Base-by-base conservation (phyloP, 2,888 invertebrate genomes). In the Amphipoea lucens region DNA sequence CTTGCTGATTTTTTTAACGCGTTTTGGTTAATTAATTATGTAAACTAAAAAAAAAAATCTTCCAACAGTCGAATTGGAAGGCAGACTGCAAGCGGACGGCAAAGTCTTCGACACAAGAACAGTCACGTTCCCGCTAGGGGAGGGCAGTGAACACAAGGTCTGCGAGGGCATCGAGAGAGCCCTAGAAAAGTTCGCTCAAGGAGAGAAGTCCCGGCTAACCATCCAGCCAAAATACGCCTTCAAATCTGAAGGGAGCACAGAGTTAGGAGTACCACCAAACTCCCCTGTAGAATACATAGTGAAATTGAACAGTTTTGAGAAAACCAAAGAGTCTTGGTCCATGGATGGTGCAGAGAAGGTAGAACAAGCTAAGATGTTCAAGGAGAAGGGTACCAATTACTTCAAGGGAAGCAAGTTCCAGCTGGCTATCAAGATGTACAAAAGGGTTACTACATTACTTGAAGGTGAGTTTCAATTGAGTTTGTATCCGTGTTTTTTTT, bases 331-430 rank as follows among this genome's bases (percentile, higher is more conserved):
- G 87, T 94, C 90, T 0, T 99, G 99, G 99, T 97, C 98, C 67
- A 97, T 99, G 97, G 98, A 98, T 82, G 97, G 97, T 0, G 94
- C 97, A 0, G 98, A 99, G 94, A 98, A 98, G 92, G 89, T 99
- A 11, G 98, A 98, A 79, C 98, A 98, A 92, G 98, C 98, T 0
- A 98, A 98, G 93, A 96, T 98, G 23, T 98, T 98, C 85, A 99
- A 99, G 95, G 98, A 98, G 83, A 99, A 98, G 92, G 99, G 99
- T 69, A 99, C 99, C 0, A 97, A 97, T 71, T 99, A 98, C 93
- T 99, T 99, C 92, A 99, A 99, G 94, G 97, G 97, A 0, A 98
- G 97, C 79, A 99, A 99, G 93, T 98, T 97, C 90, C 95, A 96
- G 76, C 91, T 99, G 88, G 99, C 99, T 0, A 97, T 98, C 71